Conservation (phyloP, 1,140 invertebrate species). For the Drosophila pachea region DNA sequence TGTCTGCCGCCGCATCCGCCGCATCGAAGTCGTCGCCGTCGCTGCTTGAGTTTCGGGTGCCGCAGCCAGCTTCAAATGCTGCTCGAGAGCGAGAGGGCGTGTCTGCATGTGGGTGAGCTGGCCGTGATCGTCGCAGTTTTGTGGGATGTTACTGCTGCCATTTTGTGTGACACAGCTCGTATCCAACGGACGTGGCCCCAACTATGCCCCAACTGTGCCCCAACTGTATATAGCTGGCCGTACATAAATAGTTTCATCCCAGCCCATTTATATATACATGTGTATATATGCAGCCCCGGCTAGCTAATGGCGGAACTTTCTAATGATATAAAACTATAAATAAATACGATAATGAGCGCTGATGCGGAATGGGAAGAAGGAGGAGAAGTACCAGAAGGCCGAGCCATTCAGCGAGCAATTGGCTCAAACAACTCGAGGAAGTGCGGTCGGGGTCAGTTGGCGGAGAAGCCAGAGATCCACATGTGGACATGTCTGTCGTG, state of each 20-base stretch:
- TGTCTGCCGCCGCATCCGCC: slow-evolving; percentile 52
- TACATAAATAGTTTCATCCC: slow-evolving; percentile 11
- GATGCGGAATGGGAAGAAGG: slow-evolving; percentile 15
- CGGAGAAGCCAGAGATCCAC: too few relatives aligned
- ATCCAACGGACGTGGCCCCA: slow-evolving; percentile 37
- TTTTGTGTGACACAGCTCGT: slow-evolving; percentile 67
- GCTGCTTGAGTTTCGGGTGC: slow-evolving; percentile 30
- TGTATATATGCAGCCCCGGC: slow-evolving; percentile 3
- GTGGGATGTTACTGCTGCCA: slow-evolving; percentile 71
- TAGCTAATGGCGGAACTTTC: slow-evolving; percentile 20
- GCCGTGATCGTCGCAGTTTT: slow-evolving; percentile 58
- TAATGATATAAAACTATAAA: slow-evolving; percentile 26
- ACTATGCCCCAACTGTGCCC: slow-evolving; percentile 11
- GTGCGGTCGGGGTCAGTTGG: too few relatives aligned
- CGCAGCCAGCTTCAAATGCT: slow-evolving; percentile 59
- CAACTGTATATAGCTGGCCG: slow-evolving; percentile 28
- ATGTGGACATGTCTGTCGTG: too few relatives aligned
- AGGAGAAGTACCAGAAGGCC: too few relatives aligned
- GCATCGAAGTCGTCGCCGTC: slow-evolving; percentile 34
- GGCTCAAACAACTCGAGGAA: too few relatives aligned
- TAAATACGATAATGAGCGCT: slow-evolving; percentile 34
- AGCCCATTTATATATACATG: slow-evolving; percentile 2
- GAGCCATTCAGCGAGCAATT: too few relatives aligned
- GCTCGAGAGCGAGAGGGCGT: slow-evolving; percentile 67
- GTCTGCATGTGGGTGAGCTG: slow-evolving; percentile 32